Base-by-base conservation (phyloP, 2,888 invertebrate species). In the Orchesella flavescens region DNA sequence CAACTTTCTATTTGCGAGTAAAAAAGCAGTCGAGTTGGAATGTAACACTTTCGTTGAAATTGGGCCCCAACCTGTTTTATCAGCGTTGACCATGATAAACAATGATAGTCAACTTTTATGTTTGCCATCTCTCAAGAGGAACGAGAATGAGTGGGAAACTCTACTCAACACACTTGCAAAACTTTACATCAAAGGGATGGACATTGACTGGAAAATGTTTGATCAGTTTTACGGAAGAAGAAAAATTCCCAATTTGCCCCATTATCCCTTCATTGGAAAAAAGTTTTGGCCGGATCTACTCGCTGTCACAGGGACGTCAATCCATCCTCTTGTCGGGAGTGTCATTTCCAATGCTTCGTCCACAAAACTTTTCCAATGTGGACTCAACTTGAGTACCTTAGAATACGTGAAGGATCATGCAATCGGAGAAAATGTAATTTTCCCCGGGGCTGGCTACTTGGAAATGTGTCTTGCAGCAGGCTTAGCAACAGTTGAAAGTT, bases 391-490 rank as follows among this genome's bases (percentile, higher is more conserved):
- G 15, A 65, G 23, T 2, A 9, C 53, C 1, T 10, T 55, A 1
- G 24, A 49, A 10, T 84, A 55, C 46, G 23, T 84, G 1, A 69
- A 46, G 34, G 84, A 84, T 24, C 84, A 84, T 19, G n/a, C 15
- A 10, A 49, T 84, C 7, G 84, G 75, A 13, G 68, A 59, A n/a
- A 55, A 61, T 15, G 46, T 80, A 15, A 71, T 84, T 24, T 43
- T 80, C 15, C 80, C 84, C 12, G 84, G 75, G 7, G 80, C 80
- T 13, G 84, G 21, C 1, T 80, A 55, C 59, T 24, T 80, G 17
- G 84, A 84, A 44, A 72, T 74, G 43, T 55, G 59, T 19, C 17
- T 84, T 19, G 69, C 73, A n/a, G 84, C 81, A 13, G 84, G 84
- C 2, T 65, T 53, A 23, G 44, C 66, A 19, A 24, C 69, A 46